Base-by-base conservation (phyloP, 2,888 invertebrate species). In the Dromius quadrimaculatus region DNA sequence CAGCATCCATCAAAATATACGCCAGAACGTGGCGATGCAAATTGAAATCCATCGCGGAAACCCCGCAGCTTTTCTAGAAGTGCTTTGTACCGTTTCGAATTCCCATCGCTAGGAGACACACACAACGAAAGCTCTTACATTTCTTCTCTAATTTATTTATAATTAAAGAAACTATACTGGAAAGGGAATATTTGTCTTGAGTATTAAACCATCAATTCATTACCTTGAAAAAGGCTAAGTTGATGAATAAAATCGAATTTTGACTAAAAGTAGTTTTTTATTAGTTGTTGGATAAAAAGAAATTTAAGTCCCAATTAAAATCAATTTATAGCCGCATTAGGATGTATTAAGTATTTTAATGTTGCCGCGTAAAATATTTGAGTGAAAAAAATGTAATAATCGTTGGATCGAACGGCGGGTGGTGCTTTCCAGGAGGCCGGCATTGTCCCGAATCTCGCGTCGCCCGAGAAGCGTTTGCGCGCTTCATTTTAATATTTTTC, bases 41-140 rank as follows among this genome's bases (percentile, higher is more conserved):
- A 81, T 81, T 81, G 81, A 81, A 81, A 81, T 81, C 81, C 81
- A 80, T 80, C 80, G 79, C 76, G 76, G 78, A 79, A 77, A 76
- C 79, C 80, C 79, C 77, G 79, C 77, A 75, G 78, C 57, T 20
- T 22, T 8, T 50, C 9, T 19, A n/a, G 11, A 5, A 20, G 45
- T 22, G 6, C 50, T 28, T 13, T 28, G 13, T 28, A 54, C 23
- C 23, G 50, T 15, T 4, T 6, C 28, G 50, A 54, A 54, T 54
- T 54, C 50, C 13, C 15, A 22, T 41, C 15, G 15, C n/a, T n/a
- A n/a, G n/a, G n/a, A n/a, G n/a, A n/a, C n/a, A n/a, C 11, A n/a
- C 36, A 11, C 8, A 13, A 38, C 11, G 38, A 38, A 38, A 38
- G 38, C 38, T 38, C 11, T 38, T 38, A 38, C 8, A n/a, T n/a